phyloP scores from a whole-genome alignment of 2,113 vertebrate species.

The Neolamprologus falcicula region DNA sequence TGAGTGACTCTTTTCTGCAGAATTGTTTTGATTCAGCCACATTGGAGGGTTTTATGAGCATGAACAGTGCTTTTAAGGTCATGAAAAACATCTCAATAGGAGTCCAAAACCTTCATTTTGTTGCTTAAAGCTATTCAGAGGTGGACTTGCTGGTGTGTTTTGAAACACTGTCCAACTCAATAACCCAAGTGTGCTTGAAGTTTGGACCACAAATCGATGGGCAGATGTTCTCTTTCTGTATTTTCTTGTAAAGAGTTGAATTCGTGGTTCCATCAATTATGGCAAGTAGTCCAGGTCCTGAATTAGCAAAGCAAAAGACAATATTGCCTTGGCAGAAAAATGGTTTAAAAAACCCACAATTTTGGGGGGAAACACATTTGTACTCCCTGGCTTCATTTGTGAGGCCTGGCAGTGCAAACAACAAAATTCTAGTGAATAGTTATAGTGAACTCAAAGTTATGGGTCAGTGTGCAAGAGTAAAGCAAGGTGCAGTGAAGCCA shows the following conservation, averaged over 20 bases:
- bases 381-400: neutral
- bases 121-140: rapidly evolving
- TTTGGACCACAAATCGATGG: neutral
- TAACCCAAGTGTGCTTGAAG: neutral
- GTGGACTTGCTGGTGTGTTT: neutral
- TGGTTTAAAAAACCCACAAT: neutral
- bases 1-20: neutral
- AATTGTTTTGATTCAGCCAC: neutral
- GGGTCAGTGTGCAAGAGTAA: neutral
- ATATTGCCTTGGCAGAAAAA: neutral
- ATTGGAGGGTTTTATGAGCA: neutral
- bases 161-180: neutral
- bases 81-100: neutral
- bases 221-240: neutral
- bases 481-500: neutral
- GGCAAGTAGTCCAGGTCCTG: neutral
- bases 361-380: neutral
- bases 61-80: neutral
- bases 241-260: neutral
- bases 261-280: neutral
- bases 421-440: neutral
- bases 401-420: neutral
- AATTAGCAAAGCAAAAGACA: neutral
- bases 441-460: neutral
- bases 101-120: neutral